Conservation (phyloP, 30 jellyfish, hydroid and myxozoan genomes). For the Aurelia sp. region DNA sequence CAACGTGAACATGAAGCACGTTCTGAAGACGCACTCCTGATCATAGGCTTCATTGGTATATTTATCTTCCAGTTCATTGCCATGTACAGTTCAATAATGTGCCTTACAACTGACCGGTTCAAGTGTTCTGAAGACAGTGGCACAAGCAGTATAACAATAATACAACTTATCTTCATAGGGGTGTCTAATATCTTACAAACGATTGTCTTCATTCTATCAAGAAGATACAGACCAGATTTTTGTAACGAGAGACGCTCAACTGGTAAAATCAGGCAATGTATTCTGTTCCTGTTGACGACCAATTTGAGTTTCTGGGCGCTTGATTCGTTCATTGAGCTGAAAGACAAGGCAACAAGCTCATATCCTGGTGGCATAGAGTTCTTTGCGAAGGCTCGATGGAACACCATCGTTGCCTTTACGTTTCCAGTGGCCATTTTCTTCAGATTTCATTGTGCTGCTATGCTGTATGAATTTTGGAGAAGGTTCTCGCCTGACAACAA, state of each 20-base stretch:
- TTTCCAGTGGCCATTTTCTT: conserved; percentile 45
- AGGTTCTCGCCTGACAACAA: no score
- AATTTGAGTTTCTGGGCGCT: conserved; percentile 59
- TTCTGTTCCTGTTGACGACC: conserved; percentile 34
- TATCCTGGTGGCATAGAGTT: conserved; percentile 26
- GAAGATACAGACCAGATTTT: conserved; percentile 16
- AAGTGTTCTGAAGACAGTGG: background rate
- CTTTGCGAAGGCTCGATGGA: conserved; percentile 12
- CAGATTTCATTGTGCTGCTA: conserved; percentile 32
- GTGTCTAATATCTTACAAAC: conserved; percentile 20
- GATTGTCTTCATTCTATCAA: conserved; percentile 12
- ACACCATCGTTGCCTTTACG: conserved; percentile 1
- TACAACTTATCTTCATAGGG: background rate
- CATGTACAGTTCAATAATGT: background rate
- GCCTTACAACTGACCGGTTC: background rate
- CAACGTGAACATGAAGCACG: background rate
- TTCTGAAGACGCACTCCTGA: conserved; percentile 7
- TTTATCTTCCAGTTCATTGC: background rate
- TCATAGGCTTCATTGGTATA: background rate
- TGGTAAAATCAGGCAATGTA: conserved; percentile 17
- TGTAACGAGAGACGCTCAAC: background rate
- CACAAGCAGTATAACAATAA: background rate
- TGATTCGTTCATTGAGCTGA: conserved; percentile 53
- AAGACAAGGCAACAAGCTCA: conserved; percentile 22
- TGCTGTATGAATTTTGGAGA: background rate